Base-by-base conservation (phyloP, 2,888 invertebrate species). In the Cotesia congregata region DNA sequence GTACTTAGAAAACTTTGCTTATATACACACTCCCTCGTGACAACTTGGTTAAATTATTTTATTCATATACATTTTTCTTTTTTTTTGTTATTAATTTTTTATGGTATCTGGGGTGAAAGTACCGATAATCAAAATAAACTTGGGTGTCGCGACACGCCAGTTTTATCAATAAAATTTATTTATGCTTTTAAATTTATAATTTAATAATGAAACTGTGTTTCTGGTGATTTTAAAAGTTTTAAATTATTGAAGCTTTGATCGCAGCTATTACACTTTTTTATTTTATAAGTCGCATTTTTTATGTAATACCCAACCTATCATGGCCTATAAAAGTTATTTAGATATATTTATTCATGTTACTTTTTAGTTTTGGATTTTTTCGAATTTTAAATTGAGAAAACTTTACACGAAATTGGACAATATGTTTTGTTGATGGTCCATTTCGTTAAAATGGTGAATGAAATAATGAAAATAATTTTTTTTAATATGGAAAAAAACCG, bases 1-100 rank as follows among this genome's bases (percentile, higher is more conserved):
- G 76, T 82, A 78, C 77, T 81, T 79, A 79, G 64, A 59, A 72
- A 74, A 74, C 74, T 70, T 61, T 40, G 73, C 74, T 74, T 75
- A 74, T 76, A 50, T 50, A 50, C 12, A 69, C 61, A 69, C 61
- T 67, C 64, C 74, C 74, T 61, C 50, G 74, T 60, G 74, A 65
- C 67, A 71, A 61, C 64, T 76, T 78, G 64, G 67, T 65, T 72
- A 76, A 72, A 76, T 75, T 71, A 74, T 74, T 75, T 40, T 70
- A 79, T 72, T 69, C 73, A 74, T 76, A 74, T 67, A 4, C 62
- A 15, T 72, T 65, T 41, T 76, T 70, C 72, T 70, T 67, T 5
- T 68, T 40, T 30, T 62, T 64, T 67, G 15, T 68, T 15, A 38
- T 39, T 71, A 62, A 68, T 70, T 59, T 12, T 40, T 15, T 39